Base-by-base conservation (phyloP, 2,113 vertebrate species). In the Alces alces region DNA sequence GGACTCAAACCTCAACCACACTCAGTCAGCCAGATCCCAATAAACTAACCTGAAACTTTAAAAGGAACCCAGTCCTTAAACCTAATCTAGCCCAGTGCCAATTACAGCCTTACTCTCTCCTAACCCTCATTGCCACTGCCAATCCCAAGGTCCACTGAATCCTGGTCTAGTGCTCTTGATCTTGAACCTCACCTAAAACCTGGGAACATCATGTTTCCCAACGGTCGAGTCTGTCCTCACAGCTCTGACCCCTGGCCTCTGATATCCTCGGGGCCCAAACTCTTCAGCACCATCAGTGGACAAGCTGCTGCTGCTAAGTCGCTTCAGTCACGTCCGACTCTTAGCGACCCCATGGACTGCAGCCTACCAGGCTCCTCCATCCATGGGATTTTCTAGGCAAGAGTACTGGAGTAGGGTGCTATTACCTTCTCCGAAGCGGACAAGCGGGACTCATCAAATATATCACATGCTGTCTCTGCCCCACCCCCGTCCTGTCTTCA, bases 1-100 rank as follows among this genome's bases (percentile, higher is more conserved):
- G 66, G 96, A 95, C 92, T 84, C 85, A 92, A 95, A 91, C 94
- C 93, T 95, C 92, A 96, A 92, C 96, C 96, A 86, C 96, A 95
- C 79, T 82, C 96, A 92, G 3, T 76, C 93, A 90, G 79, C 93
- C 93, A 95, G 93, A 96, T 87, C 95, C 95, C 79, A 88, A 88
- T 92, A 86, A 95, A 92, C 64, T 86, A 73, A 87, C 95, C 87
- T 76, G 89, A 91, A 96, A 54, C 85, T 36, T 73, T 76, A 45
- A 86, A 79, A 90, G 85, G 82, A 92, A 89, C 70, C 43, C 78
- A 95, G 83, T 66, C 93, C 80, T 96, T 91, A 89, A 88, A 52
- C 39, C 94, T 92, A 91, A 93, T 23, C 54, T 64, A 82, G 86
- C 55, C 61, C 85, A 80, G 6, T 16, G 43, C 47, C 80, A 66